Evolutionary conservation across 2,797 vertebrate species (phyloP).

Genomic region (Orestias chungarensis): DNA sequence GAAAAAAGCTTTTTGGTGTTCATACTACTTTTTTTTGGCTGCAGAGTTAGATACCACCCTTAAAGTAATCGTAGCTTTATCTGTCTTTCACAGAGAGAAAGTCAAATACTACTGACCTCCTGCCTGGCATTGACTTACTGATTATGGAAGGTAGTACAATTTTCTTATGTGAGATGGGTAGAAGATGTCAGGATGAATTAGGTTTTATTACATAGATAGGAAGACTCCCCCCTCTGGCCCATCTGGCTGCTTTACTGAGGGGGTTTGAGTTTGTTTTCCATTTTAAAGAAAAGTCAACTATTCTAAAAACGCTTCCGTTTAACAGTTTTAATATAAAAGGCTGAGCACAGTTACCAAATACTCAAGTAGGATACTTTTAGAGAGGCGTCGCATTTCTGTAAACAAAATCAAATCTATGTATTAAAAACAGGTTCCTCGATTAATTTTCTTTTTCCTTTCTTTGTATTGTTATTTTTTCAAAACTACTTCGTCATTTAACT

Average conservation of each 20-base stretch:
- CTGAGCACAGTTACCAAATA: not conserved
- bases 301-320: not conserved
- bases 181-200: not conserved
- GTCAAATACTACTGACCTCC: conserved; percentile 90
- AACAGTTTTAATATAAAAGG: not conserved
- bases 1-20: not conserved
- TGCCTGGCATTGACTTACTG: conserved; percentile 96
- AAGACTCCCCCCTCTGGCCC: not conserved
- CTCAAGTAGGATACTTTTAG: not conserved
- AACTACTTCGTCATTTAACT: not conserved
- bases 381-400: not conserved
- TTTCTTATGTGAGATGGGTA: conserved; percentile 46
- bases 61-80: conserved; percentile 82
- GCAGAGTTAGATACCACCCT: conserved; percentile 31
- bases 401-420: conserved; percentile 6
- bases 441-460: conserved; percentile 1
- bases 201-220: not conserved
- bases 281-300: not conserved
- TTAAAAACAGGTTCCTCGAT: not conserved
- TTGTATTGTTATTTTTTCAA: not conserved
- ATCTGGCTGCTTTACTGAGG: not conserved
- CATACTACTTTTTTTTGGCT: conserved; percentile 23
- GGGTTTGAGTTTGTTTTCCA: not conserved
- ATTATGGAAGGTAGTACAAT: conserved; percentile 93
- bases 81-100: conserved; percentile 89